These are phyloP conservation scores for Orientallactaga sibirica DNA, from an alignment of 2,797 vertebrate genomes.

Conservation along the genomic window DNA sequence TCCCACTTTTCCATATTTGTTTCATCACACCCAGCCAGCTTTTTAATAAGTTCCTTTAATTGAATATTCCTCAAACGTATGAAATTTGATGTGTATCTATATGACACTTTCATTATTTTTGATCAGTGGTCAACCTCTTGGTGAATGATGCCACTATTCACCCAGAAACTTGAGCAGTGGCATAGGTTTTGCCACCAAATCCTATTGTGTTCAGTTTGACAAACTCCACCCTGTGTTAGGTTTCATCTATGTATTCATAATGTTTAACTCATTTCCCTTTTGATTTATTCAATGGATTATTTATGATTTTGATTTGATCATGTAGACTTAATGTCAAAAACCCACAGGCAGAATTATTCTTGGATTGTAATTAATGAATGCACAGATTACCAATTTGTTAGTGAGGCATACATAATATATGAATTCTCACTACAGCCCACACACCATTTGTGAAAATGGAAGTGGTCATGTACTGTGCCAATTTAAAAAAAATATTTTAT, in stretches of 20 bases:
- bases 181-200: neutral
- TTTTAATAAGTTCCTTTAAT: neutral
- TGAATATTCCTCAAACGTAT: neutral
- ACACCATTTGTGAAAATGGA: neutral
- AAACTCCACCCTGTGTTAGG: neutral
- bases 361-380: conserved; percentile 34
- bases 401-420: neutral
- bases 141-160: neutral
- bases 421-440: neutral
- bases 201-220: neutral
- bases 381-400: neutral
- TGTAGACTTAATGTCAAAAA: neutral
- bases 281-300: too few relatives aligned
- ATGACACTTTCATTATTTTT: neutral
- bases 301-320: neutral
- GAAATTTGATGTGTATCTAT: neutral
- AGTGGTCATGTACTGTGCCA: neutral
- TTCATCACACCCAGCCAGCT: neutral
- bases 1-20: neutral
- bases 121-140: neutral
- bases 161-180: neutral
- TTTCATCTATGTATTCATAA: neutral
- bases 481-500: too few relatives aligned
- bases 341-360: neutral
- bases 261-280: neutral